Percentiles rank a stretch among this genome's conserved stretches.
phyloP scores from a whole-genome alignment of 2,113 vertebrate genomes.

The Hippocampus guttulatus region DNA sequence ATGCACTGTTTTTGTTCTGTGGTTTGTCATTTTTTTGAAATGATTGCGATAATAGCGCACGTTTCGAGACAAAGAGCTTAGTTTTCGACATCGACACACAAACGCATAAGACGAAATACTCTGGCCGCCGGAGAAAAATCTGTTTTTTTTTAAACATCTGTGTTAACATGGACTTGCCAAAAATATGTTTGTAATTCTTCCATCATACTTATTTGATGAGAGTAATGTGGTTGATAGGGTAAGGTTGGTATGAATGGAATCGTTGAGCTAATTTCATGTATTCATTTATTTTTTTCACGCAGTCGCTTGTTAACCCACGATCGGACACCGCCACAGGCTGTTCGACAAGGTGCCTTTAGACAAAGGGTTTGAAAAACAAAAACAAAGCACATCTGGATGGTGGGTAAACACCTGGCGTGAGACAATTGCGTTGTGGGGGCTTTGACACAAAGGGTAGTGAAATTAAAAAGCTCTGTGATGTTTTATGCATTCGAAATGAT shows the following conservation, averaged over 20 bases:
- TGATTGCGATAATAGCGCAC: not conserved
- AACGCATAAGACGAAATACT: not conserved
- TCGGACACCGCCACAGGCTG: slow-evolving; percentile 6
- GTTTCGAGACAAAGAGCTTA: not conserved
- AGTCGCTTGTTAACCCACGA: not conserved
- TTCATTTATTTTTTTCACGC: not conserved
- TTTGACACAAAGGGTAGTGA: slow-evolving; percentile 16
- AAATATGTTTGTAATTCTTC: not conserved
- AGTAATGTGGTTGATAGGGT: not conserved
- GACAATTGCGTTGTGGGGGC: slow-evolving; percentile 21
- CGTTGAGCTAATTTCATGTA: not conserved
- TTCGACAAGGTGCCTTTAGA: slow-evolving; percentile 23
- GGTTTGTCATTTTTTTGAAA: not conserved
- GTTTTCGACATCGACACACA: not conserved
- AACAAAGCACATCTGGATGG: slow-evolving; percentile 28
- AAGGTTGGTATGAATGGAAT: not conserved
- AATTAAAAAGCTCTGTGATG: slow-evolving; percentile 20
- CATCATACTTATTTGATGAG: too few relatives aligned
- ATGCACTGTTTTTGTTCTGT: too few relatives aligned
- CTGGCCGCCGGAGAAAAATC: too few relatives aligned
- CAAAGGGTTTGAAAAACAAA: slow-evolving; percentile 17
- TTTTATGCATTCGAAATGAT: slow-evolving; percentile 35
- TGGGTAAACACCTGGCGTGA: slow-evolving; percentile 32
- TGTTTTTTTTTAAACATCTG: not conserved
- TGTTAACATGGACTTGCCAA: not conserved